A percentile compares a stretch with the other conserved stretches of the same genome.
These are phyloP conservation scores for Drosophila gunungcola DNA, from an alignment of 1,140 invertebrate species.

Conservation along the genomic window DNA sequence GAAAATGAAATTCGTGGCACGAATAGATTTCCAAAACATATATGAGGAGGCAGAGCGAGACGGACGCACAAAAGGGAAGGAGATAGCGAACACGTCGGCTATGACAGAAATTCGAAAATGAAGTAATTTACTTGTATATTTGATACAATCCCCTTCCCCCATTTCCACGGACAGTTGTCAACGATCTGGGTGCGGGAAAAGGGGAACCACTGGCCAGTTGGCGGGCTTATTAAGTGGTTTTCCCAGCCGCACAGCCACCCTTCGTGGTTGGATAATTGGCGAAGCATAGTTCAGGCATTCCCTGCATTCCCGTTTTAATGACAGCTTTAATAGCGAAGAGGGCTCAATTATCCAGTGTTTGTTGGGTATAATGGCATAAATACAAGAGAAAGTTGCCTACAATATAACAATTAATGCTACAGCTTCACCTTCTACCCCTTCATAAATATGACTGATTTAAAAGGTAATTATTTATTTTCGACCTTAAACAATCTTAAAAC, in stretches of 20 bases:
- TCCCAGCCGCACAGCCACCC: slow-evolving; percentile 29
- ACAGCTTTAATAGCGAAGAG: slow-evolving; percentile 37
- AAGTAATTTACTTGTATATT: slow-evolving; percentile 80
- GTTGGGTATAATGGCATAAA: not conserved
- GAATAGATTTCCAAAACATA: slow-evolving; percentile 79
- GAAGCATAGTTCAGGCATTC: slow-evolving; percentile 30
- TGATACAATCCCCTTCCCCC: slow-evolving; percentile 56
- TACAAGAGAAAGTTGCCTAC: not conserved
- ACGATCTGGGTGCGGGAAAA: slow-evolving; percentile 25
- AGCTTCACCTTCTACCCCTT: too few species aligned
- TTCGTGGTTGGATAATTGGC: slow-evolving; percentile 50
- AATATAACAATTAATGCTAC: not conserved
- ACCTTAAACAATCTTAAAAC: too few species aligned
- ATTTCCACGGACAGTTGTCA: slow-evolving; percentile 63
- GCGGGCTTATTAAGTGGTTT: slow-evolving; percentile 52
- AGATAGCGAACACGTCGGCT: slow-evolving; percentile 52
- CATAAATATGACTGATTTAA: not conserved
- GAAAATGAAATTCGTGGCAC: slow-evolving; percentile 82
- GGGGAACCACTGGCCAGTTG: slow-evolving; percentile 44
- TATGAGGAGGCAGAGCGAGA: slow-evolving; percentile 41
- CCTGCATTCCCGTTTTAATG: slow-evolving; percentile 12
- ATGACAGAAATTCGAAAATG: slow-evolving; percentile 82
- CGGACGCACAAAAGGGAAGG: not conserved
- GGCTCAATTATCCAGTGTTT: slow-evolving; percentile 20
- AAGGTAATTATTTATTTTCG: not conserved